A percentile compares a stretch with the other conserved stretches of the same genome.
phyloP scores from a whole-genome alignment of 2,113 vertebrate species.

The Meles meles region DNA sequence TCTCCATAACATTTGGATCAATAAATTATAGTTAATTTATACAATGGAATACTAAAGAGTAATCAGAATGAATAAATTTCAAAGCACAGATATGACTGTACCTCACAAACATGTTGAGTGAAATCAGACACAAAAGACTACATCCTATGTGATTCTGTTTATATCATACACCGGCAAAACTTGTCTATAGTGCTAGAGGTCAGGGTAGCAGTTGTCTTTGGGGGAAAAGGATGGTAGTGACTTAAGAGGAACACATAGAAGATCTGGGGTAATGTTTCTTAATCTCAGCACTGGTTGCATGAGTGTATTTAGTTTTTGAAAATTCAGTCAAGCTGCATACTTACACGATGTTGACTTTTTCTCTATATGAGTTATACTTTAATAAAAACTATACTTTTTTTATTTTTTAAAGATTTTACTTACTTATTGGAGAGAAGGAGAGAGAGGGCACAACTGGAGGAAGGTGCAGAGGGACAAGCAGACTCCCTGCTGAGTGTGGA shows the following conservation, averaged over 20 bases:
- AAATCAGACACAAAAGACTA: background rate
- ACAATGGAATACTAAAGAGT: background rate
- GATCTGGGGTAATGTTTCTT: background rate
- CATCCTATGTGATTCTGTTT: background rate
- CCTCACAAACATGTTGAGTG: background rate
- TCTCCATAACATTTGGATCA: background rate
- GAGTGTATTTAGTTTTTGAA: background rate
- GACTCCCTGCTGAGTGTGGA: background rate
- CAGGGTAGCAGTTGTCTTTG: background rate
- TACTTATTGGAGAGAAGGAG: background rate
- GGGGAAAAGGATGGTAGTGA: background rate
- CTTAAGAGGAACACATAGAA: background rate
- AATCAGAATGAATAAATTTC: background rate
- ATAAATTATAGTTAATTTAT: background rate
- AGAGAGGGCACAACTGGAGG: background rate
- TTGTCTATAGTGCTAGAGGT: background rate
- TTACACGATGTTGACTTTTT: background rate
- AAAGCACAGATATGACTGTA: background rate
- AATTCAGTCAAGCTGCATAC: background rate
- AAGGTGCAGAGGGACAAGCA: background rate
- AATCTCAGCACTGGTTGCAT: background rate
- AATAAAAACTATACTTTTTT: background rate
- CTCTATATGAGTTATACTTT: background rate
- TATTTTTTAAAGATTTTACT: background rate
- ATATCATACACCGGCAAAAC: background rate